Conservation (phyloP, 2,113 vertebrate species). For the Reinhardtius hippoglossoides region DNA sequence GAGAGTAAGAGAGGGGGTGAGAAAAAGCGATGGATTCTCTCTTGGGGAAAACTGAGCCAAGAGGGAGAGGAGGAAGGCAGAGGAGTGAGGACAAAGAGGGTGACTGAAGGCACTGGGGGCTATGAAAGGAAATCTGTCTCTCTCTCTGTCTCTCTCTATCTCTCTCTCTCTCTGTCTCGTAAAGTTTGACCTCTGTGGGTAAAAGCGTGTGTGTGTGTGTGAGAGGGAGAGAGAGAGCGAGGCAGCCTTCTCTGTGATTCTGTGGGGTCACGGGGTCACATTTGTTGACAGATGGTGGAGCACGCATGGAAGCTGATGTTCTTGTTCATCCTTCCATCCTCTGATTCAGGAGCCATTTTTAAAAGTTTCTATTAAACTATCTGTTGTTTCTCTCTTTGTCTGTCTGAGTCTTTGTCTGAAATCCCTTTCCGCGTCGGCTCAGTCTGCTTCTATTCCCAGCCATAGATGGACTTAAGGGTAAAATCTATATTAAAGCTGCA, state of each 20-base stretch:
- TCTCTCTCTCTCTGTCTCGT: conserved; percentile 6
- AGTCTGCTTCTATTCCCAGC: background rate
- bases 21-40: background rate
- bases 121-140: conserved; percentile 17
- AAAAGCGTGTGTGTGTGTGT: background rate
- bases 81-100: conserved; percentile 5
- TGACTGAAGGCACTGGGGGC: background rate
- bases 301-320: background rate
- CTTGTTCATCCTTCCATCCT: background rate
- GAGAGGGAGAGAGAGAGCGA: background rate
- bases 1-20: background rate
- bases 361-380: conserved; percentile 7
- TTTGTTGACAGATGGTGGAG: conserved; percentile 33
- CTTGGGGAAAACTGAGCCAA: conserved; percentile 19
- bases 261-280: conserved; percentile 4
- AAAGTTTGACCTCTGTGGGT: conserved; percentile 43
- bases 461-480: background rate
- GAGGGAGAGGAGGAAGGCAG: background rate
- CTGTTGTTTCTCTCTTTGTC: background rate
- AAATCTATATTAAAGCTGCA: conserved; percentile 17
- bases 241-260: conserved; percentile 10
- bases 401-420: background rate
- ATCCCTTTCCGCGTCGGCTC: background rate
- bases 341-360: conserved; percentile 21
- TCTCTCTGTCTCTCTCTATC: background rate